These are phyloP conservation scores for Chitala chitala DNA, from an alignment of 2,113 vertebrate genomes.

Conservation along the genomic window DNA sequence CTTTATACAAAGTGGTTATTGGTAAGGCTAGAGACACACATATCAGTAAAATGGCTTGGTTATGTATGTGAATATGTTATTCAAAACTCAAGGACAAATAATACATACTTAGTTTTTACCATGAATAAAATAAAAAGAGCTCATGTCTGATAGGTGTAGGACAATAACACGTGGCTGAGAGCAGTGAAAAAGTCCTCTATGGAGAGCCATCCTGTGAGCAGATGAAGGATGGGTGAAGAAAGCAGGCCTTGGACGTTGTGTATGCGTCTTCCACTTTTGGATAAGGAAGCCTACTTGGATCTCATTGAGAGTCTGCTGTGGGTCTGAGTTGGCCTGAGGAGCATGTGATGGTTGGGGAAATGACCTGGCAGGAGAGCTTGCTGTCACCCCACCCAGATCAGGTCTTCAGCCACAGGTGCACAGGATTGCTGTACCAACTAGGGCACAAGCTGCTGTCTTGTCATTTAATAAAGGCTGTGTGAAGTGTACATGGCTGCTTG, in stretches of 20 bases:
- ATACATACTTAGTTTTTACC: no score
- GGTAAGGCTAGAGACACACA: no score
- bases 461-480: not conserved
- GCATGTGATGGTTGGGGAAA: not conserved
- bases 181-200: no score
- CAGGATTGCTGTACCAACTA: not conserved
- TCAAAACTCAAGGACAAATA: no score
- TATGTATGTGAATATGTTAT: no score
- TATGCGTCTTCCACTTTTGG: not conserved
- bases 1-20: no score
- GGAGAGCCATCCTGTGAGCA: slow-evolving; percentile 12
- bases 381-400: not conserved
- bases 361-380: not conserved
- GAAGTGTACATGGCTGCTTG: not conserved
- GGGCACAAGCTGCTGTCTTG: not conserved
- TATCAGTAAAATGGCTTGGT: no score
- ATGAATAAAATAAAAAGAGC: no score
- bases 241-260: not conserved
- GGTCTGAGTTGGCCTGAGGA: not conserved
- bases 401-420: not conserved
- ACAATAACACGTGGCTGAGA: no score
- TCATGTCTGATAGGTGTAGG: no score
- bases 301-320: not conserved
- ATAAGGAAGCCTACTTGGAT: slow-evolving; percentile 6
- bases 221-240: slow-evolving; percentile 2